phyloP scores from a whole-genome alignment of 2,797 vertebrate species.

The Uromys caudimaculatus region DNA sequence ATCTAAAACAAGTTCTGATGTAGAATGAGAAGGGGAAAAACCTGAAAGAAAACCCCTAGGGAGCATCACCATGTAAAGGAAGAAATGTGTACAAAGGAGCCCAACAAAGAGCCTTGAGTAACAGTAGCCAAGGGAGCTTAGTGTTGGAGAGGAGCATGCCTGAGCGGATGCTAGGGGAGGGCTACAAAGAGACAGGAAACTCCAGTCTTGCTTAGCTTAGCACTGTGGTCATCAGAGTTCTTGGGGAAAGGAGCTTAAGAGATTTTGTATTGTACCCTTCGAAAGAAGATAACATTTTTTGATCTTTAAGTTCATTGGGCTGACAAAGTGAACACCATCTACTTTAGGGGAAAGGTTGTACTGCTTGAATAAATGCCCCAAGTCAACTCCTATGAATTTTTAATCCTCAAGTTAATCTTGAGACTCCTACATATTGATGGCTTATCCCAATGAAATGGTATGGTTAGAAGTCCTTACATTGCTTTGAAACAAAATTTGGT shows the following conservation, averaged over 20 bases:
- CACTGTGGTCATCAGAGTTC: not conserved
- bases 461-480: not conserved
- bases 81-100: not conserved
- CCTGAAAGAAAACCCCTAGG: not conserved
- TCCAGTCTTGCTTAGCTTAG: not conserved
- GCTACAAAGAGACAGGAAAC: not conserved
- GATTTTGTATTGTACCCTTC: not conserved
- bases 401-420: conserved; percentile 1
- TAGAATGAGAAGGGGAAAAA: not conserved
- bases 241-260: conserved; percentile 12
- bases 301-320: not conserved
- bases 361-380: not conserved
- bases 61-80: not conserved
- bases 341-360: not conserved
- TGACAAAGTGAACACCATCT: not conserved
- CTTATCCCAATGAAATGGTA: not conserved
- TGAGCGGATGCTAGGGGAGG: not conserved
- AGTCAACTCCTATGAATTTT: conserved; percentile 13
- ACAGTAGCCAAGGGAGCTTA: not conserved
- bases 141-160: not conserved
- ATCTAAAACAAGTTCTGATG: not conserved
- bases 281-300: not conserved
- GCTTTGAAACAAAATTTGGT: conserved; percentile 26
- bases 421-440: not conserved
- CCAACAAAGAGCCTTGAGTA: not conserved